Conservation (phyloP, 1,140 invertebrate species). For the Reticulitermes speratus region DNA sequence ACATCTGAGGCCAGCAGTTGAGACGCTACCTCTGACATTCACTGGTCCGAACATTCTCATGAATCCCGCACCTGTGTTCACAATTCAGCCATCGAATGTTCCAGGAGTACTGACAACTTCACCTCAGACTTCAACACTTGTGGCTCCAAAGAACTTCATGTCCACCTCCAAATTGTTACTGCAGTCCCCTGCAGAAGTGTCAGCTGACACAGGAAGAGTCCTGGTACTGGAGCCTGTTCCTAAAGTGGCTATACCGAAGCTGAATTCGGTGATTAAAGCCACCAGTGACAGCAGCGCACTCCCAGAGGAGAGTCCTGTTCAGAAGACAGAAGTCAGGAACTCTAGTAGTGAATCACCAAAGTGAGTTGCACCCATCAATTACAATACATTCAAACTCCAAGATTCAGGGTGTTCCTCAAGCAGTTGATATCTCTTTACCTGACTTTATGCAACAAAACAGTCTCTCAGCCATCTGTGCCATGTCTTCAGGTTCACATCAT, state of each 20-base stretch:
- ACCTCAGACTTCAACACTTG: not conserved
- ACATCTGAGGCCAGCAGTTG: not conserved
- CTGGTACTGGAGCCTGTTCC: not conserved
- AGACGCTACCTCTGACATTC: not conserved
- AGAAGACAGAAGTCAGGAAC: not conserved
- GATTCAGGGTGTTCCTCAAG: too few species aligned
- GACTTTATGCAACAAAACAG: too few species aligned
- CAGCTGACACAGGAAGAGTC: not conserved
- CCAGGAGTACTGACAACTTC: not conserved
- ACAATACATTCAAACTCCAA: too few species aligned
- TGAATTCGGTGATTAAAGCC: not conserved
- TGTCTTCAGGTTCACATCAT: too few species aligned
- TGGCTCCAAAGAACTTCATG: too few species aligned
- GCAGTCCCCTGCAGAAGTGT: not conserved
- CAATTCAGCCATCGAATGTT: not conserved
- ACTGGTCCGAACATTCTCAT: not conserved
- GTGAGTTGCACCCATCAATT: too few species aligned
- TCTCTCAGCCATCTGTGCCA: too few species aligned
- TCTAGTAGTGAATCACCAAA: too few species aligned
- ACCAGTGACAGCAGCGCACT: not conserved
- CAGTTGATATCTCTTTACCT: too few species aligned
- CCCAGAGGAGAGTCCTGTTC: not conserved
- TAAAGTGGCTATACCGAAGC: not conserved
- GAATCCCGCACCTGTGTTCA: not conserved
- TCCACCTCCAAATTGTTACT: not conserved